Evolutionary conservation across 2,888 invertebrate species (phyloP).

Genomic region (Chelonus formosanus): DNA sequence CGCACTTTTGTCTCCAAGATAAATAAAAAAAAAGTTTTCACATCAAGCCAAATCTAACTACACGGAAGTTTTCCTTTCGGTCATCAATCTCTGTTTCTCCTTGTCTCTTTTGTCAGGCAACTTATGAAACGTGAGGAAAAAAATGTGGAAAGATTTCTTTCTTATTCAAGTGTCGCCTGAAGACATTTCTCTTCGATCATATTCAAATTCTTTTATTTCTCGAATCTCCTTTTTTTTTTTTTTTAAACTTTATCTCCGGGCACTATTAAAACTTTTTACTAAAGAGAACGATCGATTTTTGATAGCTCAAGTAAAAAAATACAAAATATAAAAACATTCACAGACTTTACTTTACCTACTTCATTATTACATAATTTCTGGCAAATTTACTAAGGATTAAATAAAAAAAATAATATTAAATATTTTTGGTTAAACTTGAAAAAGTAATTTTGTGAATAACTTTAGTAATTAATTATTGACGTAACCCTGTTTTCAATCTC

Average conservation of each 20-base stretch:
- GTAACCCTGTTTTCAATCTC: too few species aligned
- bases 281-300: slow-evolving; percentile 38
- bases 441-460: too few species aligned
- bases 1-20: slow-evolving; percentile 19
- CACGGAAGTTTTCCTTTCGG: slow-evolving; percentile 12
- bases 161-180: slow-evolving; percentile 19
- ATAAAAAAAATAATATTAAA: too few species aligned
- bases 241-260: slow-evolving; percentile 23
- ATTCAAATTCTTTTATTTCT: slow-evolving; percentile 19
- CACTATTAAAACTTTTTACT: slow-evolving; percentile 44
- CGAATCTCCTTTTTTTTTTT: slow-evolving; percentile 14
- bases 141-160: slow-evolving; percentile 13
- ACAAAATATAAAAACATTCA: slow-evolving; percentile 15
- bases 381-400: too few species aligned
- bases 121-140: slow-evolving; percentile 2
- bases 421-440: too few species aligned
- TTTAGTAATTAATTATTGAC: too few species aligned
- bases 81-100: slow-evolving; percentile 18
- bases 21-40: slow-evolving; percentile 12
- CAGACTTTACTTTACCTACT: slow-evolving; percentile 15
- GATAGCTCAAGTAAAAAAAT: slow-evolving; percentile 33
- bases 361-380: not conserved
- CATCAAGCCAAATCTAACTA: not conserved
- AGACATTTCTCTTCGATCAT: slow-evolving; percentile 24
- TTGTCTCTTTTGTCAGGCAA: slow-evolving; percentile 18